Evolutionary conservation across 2,797 vertebrate genomes (phyloP).

Genomic region (Megaceryle alcyon): DNA sequence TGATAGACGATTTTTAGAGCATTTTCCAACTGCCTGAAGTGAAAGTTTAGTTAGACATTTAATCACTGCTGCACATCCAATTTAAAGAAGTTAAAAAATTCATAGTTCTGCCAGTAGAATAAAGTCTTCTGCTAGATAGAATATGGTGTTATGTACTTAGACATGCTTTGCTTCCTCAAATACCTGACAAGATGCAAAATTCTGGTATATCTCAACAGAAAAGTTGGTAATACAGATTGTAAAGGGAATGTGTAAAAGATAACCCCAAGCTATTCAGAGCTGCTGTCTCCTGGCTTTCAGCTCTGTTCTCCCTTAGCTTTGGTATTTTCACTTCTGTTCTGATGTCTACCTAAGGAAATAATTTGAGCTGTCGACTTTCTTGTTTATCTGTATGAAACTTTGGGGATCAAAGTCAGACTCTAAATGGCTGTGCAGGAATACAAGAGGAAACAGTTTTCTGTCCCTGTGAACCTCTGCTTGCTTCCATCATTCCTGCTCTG

Average conservation of each 20-base stretch:
- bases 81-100: slow-evolving; percentile 26
- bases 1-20: neutral
- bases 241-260: neutral
- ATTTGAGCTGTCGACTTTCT: neutral
- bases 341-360: neutral
- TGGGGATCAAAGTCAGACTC: neutral
- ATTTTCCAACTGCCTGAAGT: neutral
- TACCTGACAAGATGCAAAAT: slow-evolving; percentile 21
- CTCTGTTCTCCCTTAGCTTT: neutral
- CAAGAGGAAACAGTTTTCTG: neutral
- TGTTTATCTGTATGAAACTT: neutral
- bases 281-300: neutral
- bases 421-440: neutral
- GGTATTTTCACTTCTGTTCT: neutral
- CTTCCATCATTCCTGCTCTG: neutral
- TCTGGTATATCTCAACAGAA: slow-evolving; percentile 40
- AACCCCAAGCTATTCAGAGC: neutral
- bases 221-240: neutral
- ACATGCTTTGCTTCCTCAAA: slow-evolving; percentile 41
- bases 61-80: slow-evolving; percentile 9
- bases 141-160: slow-evolving; percentile 20
- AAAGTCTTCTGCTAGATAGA: slow-evolving; percentile 10
- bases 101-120: neutral
- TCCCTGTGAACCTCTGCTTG: neutral
- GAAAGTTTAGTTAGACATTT: slow-evolving; percentile 41